Conservation (phyloP, 2,797 vertebrate genomes). For the Garrulus glandarius region DNA sequence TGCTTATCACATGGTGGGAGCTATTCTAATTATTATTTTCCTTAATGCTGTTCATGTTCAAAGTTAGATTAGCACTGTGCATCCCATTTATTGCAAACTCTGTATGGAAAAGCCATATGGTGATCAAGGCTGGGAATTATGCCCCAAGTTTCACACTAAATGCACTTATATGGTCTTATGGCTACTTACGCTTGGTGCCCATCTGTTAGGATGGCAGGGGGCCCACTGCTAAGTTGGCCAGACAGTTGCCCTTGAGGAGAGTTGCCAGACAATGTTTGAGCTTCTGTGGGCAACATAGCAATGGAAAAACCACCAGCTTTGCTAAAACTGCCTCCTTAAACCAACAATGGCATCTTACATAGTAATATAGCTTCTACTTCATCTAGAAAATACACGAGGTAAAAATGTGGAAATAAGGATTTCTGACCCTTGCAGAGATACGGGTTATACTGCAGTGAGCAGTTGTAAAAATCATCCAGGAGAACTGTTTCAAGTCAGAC, state of each 20-base stretch:
- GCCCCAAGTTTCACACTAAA: constrained; percentile 63
- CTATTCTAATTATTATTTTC: background rate
- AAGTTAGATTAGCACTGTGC: background rate
- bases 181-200: constrained; percentile 64
- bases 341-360: background rate
- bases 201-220: constrained; percentile 71
- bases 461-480: background rate
- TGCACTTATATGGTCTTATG: constrained; percentile 68
- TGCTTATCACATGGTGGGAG: background rate
- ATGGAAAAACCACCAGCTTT: background rate
- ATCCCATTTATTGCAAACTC: constrained; percentile 19
- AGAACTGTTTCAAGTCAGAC: background rate
- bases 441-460: background rate
- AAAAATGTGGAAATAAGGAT: background rate
- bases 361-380: background rate
- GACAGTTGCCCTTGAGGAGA: constrained; percentile 28
- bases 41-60: background rate
- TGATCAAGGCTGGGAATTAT: constrained; percentile 60
- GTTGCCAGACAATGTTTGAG: constrained; percentile 47
- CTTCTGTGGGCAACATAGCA: background rate
- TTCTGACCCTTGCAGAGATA: background rate
- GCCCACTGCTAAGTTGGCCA: constrained; percentile 54
- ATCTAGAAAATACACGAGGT: background rate
- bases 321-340: background rate
- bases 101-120: constrained; percentile 61